A percentile compares a stretch with the other conserved stretches of the same genome.
Evolutionary conservation across 2,888 invertebrate species (phyloP).

Genomic region (Ochropleura plecta): DNA sequence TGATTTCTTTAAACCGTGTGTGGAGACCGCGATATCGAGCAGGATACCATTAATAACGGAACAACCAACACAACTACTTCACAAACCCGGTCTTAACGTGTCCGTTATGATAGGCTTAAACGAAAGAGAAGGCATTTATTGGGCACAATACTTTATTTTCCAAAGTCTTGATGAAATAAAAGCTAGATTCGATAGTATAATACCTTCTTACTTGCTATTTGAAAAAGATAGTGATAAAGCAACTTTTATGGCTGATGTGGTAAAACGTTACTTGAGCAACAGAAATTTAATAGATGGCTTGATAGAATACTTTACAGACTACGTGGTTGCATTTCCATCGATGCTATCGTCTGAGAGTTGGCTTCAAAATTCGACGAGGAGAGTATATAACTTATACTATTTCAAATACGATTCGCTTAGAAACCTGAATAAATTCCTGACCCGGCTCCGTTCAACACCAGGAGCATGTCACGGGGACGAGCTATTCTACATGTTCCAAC

Average conservation of each 20-base stretch:
- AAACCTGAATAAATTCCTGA: conserved; percentile 67
- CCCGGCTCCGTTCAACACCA: conserved; percentile 46
- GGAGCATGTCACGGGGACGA: conserved; percentile 72
- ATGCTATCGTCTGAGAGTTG: conserved; percentile 56
- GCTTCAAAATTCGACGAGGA: conserved; percentile 47
- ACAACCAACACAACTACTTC: conserved; percentile 62
- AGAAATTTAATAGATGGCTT: conserved; percentile 54
- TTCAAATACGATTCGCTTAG: conserved; percentile 71
- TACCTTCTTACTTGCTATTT: conserved; percentile 67
- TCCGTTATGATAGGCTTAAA: conserved; percentile 73
- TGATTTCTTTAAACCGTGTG: conserved; percentile 68
- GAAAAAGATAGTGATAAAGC: conserved; percentile 53
- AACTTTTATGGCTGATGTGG: conserved; percentile 58
- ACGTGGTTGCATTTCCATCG: conserved; percentile 64
- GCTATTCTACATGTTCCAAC: conserved; percentile 69
- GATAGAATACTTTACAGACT: conserved; percentile 72
- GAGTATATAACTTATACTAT: conserved; percentile 71
- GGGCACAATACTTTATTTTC: conserved; percentile 63
- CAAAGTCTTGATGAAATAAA: conserved; percentile 57
- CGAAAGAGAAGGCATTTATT: conserved; percentile 72
- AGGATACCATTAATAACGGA: conserved; percentile 61
- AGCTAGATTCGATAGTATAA: conserved; percentile 54
- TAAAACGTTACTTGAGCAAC: conserved; percentile 68
- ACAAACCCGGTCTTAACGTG: conserved; percentile 52
- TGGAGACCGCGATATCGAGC: conserved; percentile 55